Evolutionary conservation across 1,140 invertebrate species (phyloP).

Genomic region (Triops longicaudatus): DNA sequence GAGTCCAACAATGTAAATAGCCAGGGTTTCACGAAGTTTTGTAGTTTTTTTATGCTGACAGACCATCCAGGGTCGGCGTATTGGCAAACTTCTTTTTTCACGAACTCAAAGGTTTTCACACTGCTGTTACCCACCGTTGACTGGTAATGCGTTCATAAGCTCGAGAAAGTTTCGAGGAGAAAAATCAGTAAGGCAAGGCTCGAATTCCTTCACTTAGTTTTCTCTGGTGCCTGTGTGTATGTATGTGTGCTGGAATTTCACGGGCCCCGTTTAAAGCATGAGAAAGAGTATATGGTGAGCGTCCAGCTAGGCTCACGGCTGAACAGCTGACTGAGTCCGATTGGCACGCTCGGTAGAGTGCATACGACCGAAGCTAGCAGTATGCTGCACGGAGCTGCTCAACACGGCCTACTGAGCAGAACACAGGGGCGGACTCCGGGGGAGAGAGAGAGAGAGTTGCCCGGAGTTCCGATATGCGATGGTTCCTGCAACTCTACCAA

Average conservation of each 20-base stretch:
- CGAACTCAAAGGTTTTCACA: background rate
- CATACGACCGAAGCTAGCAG: slow-evolving; percentile 2
- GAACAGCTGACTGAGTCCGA: slow-evolving; percentile 14
- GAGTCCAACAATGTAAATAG: too few relatives aligned
- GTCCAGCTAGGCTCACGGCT: slow-evolving; percentile 13
- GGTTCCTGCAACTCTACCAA: background rate
- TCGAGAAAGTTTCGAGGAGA: background rate
- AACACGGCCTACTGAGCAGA: slow-evolving; percentile 10
- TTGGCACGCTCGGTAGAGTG: slow-evolving; percentile 13
- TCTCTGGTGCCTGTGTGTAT: too few relatives aligned
- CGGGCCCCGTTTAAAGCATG: background rate
- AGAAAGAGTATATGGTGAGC: slow-evolving; percentile 11
- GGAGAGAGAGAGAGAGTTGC: background rate
- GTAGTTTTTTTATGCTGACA: background rate
- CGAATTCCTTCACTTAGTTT: slow-evolving; percentile 1
- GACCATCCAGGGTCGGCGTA: background rate
- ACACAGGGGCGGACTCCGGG: slow-evolving; percentile 3
- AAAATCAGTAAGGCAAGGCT: background rate
- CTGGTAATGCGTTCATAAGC: slow-evolving; percentile 11
- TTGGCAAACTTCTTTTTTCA: background rate
- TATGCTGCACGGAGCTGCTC: slow-evolving; percentile 5
- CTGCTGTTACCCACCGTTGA: background rate
- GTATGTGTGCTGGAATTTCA: background rate
- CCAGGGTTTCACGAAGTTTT: too few relatives aligned
- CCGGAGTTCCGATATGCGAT: background rate